Conservation (phyloP, 2,113 vertebrate genomes). For the Donacobius atricapilla region DNA sequence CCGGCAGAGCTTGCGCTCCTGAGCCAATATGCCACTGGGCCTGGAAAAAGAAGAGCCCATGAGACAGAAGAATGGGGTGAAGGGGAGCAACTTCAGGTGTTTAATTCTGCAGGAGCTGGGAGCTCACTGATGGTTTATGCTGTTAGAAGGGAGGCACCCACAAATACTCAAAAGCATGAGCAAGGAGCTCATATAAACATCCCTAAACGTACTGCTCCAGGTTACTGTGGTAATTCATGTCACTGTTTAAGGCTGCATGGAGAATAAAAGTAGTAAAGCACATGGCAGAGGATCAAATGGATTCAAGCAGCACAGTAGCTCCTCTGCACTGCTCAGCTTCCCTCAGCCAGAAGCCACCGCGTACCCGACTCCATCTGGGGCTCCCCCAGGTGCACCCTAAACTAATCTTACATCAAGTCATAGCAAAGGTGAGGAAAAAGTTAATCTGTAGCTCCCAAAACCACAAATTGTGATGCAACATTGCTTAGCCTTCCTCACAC, state of each 20-base stretch:
- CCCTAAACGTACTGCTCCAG: not conserved
- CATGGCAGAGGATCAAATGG: not conserved
- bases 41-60: slow-evolving; percentile 60
- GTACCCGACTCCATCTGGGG: not conserved
- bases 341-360: not conserved
- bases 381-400: not conserved
- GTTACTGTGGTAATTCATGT: not conserved
- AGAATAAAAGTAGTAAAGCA: not conserved
- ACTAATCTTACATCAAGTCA: not conserved
- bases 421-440: not conserved
- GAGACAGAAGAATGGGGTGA: not conserved
- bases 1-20: slow-evolving; percentile 89
- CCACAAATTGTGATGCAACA: not conserved
- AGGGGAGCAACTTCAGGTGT: not conserved
- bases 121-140: not conserved
- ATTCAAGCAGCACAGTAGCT: not conserved
- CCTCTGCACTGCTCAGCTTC: too few species aligned
- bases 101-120: not conserved
- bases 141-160: not conserved
- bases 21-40: slow-evolving; percentile 84
- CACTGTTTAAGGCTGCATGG: not conserved
- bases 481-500: not conserved
- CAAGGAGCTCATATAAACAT: not conserved
- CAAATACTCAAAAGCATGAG: not conserved
- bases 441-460: not conserved